Base-by-base conservation (phyloP, 2,888 invertebrate genomes). In the Orthosia gothica region DNA sequence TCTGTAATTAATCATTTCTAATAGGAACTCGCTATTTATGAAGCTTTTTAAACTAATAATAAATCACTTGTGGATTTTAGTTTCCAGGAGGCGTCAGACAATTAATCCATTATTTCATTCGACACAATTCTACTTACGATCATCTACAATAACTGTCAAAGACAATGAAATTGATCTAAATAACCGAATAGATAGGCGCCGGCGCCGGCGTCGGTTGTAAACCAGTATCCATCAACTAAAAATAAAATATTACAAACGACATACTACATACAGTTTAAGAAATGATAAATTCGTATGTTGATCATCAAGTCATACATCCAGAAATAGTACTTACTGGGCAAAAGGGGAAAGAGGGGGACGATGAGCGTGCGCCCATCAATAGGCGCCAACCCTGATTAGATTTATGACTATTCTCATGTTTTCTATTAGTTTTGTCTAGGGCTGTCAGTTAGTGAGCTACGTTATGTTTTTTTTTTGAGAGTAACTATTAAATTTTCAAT, bases 311-410 rank as follows among this genome's bases (percentile, higher is more conserved):
- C 83, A 78, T 81, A 83, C 55, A 40, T 68, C 61, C 69, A 76
- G 59, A 77, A 77, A 80, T 84, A 82, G 81, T 62, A 64, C 50
- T 62, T 77, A 59, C 70, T 58, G 52, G 50, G 52, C 68, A 52
- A 26, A 54, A 20, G 7, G 23, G 62, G 50, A 1, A 18, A 57
- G 61, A 49, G 20, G 50, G 40, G 45, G 52, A 18, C 7, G 18
- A 52, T 59, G 54, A 68, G 52, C 68, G 16, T 66, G 57, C 66
- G 47, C 63, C 69, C 74, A 79, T 87, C 85, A 77, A 74, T 77
- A 81, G 86, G 87, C 87, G 85, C 92, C 93, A 90, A 71, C 87
- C 85, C 84, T 92, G 89, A 93, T 94, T 93, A 90, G 91, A 93
- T 94, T 93, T 93, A 94, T 90, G 85, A 83, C 87, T 81, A 79